A percentile compares a stretch with the other conserved stretches of the same genome.
phyloP scores from a whole-genome alignment of 2,113 vertebrate genomes.

The Dicerorhinus sumatrensis region DNA sequence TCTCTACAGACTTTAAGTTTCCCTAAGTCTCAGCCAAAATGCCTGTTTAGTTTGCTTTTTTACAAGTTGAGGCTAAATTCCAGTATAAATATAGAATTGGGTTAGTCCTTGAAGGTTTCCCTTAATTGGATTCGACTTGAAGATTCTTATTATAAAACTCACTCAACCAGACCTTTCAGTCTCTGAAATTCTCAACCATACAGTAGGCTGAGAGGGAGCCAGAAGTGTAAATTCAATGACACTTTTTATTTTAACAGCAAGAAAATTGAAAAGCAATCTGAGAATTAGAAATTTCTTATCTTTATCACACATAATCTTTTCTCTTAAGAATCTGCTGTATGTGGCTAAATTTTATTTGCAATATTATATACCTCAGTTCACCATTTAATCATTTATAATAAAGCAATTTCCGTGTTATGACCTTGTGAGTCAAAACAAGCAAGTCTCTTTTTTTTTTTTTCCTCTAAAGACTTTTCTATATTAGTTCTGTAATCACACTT shows the following conservation, averaged over 20 bases:
- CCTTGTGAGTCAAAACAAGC: constrained; percentile 8
- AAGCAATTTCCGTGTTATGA: constrained; percentile 26
- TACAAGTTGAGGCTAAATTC: constrained; percentile 36
- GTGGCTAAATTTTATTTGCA: constrained; percentile 14
- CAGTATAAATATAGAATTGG: neutral
- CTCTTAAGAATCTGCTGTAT: neutral
- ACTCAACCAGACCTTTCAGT: neutral
- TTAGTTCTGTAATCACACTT: neutral
- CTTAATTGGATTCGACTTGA: constrained; percentile 41
- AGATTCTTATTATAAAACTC: constrained; percentile 58
- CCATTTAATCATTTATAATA: neutral
- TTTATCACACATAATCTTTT: neutral
- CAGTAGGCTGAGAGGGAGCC: neutral
- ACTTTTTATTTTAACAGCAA: constrained; percentile 56
- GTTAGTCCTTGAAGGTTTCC: constrained; percentile 10
- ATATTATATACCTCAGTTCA: neutral
- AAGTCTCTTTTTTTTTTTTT: neutral
- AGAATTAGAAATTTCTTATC: constrained; percentile 54
- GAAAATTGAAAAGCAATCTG: constrained; percentile 32
- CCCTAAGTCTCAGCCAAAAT: neutral
- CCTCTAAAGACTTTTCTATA: neutral
- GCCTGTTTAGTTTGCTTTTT: neutral
- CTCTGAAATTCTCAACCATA: constrained; percentile 41
- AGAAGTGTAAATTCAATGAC: constrained; percentile 11
- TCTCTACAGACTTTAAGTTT: constrained; percentile 29